phyloP scores from a whole-genome alignment of 1,140 invertebrate species.

The Cydia amplana region DNA sequence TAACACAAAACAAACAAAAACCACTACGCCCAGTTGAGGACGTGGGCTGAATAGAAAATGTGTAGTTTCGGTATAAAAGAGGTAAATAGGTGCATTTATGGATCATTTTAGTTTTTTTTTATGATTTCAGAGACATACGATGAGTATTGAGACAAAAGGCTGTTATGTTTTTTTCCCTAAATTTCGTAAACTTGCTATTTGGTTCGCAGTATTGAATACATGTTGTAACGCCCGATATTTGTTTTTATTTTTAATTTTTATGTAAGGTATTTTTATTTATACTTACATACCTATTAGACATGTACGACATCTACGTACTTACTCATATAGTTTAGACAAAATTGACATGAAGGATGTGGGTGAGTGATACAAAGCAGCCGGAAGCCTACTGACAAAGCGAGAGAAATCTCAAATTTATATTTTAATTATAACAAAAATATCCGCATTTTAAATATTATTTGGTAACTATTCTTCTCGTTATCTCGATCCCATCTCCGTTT shows the following conservation, averaged over 20 bases:
- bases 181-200: background rate
- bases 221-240: too few species aligned
- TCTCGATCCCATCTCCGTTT: slow-evolving; percentile 25
- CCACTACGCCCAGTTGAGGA: slow-evolving; percentile 43
- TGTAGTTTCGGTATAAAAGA: background rate
- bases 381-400: too few species aligned
- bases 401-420: background rate
- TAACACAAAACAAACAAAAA: slow-evolving; percentile 48
- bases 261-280: too few species aligned
- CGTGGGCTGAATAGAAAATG: slow-evolving; percentile 45
- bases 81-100: background rate
- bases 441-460: background rate
- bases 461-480: background rate
- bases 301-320: too few species aligned
- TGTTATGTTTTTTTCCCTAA: too few species aligned
- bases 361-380: too few species aligned
- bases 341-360: too few species aligned
- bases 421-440: background rate
- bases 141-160: too few species aligned
- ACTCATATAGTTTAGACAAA: too few species aligned
- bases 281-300: too few species aligned
- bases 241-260: too few species aligned
- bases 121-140: background rate
- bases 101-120: background rate
- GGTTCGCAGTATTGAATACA: too few species aligned